phyloP scores from a whole-genome alignment of 2,113 vertebrate genomes.

The Psettodes erumei region DNA sequence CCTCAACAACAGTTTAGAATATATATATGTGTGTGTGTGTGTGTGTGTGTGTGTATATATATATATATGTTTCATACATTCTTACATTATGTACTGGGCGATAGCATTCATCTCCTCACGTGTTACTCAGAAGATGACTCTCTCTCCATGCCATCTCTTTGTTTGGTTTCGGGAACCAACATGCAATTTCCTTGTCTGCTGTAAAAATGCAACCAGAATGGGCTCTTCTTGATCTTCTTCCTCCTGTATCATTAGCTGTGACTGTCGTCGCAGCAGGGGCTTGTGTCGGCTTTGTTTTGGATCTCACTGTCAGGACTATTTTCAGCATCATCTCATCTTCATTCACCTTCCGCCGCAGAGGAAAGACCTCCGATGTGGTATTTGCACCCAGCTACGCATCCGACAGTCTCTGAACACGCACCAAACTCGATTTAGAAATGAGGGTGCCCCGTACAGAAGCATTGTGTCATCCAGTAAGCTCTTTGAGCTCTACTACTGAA shows the following conservation, averaged over 20 bases:
- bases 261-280: neutral
- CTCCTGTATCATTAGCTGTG: slow-evolving; percentile 27
- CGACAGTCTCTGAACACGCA: neutral
- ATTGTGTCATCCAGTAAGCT: slow-evolving; percentile 27
- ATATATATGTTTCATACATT: too few relatives aligned
- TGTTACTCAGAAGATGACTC: too few relatives aligned
- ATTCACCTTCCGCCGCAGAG: neutral
- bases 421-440: slow-evolving; percentile 11
- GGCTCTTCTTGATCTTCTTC: neutral
- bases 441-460: slow-evolving; percentile 20
- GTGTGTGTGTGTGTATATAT: too few relatives aligned
- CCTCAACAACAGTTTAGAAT: neutral
- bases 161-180: slow-evolving; percentile 3
- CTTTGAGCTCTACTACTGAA: slow-evolving; percentile 33
- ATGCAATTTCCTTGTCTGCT: slow-evolving; percentile 22
- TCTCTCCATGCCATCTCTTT: neutral
- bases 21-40: too few relatives aligned
- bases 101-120: too few relatives aligned
- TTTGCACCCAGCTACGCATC: neutral
- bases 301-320: slow-evolving; percentile 8
- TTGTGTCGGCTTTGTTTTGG: slow-evolving; percentile 6
- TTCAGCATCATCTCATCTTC: neutral
- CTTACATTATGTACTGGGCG: too few relatives aligned
- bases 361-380: neutral
- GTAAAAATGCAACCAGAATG: slow-evolving; percentile 11